Conservation (phyloP, 2,797 vertebrate genomes). For the Platalea minor region DNA sequence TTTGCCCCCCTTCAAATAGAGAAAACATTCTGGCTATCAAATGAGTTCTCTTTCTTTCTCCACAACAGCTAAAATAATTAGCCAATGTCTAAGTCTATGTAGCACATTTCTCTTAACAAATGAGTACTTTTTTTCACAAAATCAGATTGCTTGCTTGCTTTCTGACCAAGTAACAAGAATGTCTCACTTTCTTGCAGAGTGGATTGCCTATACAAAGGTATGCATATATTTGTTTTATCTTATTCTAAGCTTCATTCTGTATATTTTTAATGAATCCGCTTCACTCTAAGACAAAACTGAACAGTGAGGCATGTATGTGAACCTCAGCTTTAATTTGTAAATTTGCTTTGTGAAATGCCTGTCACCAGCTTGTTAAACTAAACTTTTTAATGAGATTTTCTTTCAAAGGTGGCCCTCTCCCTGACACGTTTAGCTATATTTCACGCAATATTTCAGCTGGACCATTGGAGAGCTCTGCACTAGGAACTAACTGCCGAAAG, state of each 20-base stretch:
- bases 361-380: background rate
- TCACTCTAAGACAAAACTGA: background rate
- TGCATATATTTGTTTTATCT: background rate
- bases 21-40: background rate
- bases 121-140: background rate
- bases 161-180: conserved; percentile 28
- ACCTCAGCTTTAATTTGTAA: background rate
- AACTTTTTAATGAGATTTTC: background rate
- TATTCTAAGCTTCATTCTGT: background rate
- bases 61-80: background rate
- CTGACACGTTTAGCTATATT: background rate
- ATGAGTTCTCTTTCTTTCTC: background rate
- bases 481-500: background rate
- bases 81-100: background rate
- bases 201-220: conserved; percentile 46
- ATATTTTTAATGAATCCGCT: background rate
- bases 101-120: background rate
- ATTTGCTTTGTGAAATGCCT: background rate
- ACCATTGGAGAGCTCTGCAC: background rate
- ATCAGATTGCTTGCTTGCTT: background rate
- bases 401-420: background rate
- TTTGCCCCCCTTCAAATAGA: accelerated
- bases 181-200: conserved; percentile 60
- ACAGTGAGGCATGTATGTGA: background rate
- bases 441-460: background rate